A percentile compares a stretch with the other conserved stretches of the same genome.
These are phyloP conservation scores for Philonicus albiceps DNA, from an alignment of 2,888 invertebrate genomes.

Conservation along the genomic window DNA sequence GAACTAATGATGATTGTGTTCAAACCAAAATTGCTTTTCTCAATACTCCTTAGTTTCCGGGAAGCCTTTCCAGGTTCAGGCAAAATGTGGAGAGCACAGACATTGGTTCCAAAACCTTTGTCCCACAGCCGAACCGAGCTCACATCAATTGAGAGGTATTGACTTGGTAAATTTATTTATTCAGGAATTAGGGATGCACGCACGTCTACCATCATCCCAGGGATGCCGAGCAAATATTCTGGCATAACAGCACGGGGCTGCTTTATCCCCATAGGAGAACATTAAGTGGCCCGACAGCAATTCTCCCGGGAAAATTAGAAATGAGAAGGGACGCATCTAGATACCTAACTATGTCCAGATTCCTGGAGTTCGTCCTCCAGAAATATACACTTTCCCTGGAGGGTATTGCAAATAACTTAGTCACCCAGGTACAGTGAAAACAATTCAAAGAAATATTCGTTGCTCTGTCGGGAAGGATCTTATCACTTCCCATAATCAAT, in stretches of 20 bases:
- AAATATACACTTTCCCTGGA: neutral
- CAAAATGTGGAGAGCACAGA: neutral
- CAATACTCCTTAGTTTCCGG: neutral
- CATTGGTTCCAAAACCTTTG: neutral
- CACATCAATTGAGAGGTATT: conserved; percentile 1
- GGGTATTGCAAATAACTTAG: neutral
- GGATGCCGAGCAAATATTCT: neutral
- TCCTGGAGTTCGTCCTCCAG: neutral
- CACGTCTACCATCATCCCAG: neutral
- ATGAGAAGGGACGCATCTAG: neutral
- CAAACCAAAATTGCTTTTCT: conserved; percentile 24
- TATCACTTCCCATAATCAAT: neutral
- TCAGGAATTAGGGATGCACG: neutral
- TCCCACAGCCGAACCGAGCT: neutral
- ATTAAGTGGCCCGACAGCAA: neutral
- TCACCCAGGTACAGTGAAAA: neutral
- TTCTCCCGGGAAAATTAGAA: neutral
- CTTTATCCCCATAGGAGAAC: neutral
- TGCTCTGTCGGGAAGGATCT: neutral
- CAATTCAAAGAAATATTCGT: neutral
- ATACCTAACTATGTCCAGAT: neutral
- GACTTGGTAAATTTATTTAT: conserved; percentile 20
- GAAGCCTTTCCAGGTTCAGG: neutral
- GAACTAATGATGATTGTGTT: conserved; percentile 22
- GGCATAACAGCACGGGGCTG: neutral